Evolutionary conservation across 2,888 invertebrate species (phyloP).

Genomic region (Nezara viridula): DNA sequence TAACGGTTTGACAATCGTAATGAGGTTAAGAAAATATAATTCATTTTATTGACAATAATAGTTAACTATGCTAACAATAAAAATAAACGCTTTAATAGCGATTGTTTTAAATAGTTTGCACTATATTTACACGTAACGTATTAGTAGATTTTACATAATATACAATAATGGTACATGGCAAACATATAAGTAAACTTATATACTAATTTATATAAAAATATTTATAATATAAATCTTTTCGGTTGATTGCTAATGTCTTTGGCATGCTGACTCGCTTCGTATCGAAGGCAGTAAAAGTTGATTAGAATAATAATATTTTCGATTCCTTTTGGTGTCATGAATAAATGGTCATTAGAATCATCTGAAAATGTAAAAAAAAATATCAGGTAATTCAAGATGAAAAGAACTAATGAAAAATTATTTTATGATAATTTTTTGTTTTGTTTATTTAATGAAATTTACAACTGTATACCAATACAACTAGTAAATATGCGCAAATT

Average conservation of each 20-base stretch:
- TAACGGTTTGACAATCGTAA: conserved; percentile 21
- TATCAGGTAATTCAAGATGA: not conserved
- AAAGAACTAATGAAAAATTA: no score
- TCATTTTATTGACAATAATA: conserved; percentile 2
- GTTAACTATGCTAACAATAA: conserved; percentile 12
- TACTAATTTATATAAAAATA: conserved; percentile 53
- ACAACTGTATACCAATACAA: no score
- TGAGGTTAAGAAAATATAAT: conserved; percentile 53
- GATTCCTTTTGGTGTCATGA: conserved; percentile 69
- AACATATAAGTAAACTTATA: conserved; percentile 52
- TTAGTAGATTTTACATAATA: conserved; percentile 56
- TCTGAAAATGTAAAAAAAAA: conserved; percentile 69
- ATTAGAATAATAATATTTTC: not conserved
- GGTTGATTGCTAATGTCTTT: conserved; percentile 40
- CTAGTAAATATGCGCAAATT: no score
- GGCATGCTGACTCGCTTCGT: conserved; percentile 24
- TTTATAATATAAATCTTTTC: conserved; percentile 49
- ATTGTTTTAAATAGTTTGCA: conserved; percentile 51
- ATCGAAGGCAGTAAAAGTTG: not conserved
- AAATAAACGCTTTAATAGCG: conserved; percentile 22
- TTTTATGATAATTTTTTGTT: no score
- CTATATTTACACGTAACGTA: conserved; percentile 53
- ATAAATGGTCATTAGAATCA: conserved; percentile 76
- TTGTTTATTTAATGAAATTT: no score
- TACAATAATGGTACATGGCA: conserved; percentile 63